phyloP scores from a whole-genome alignment of 2,113 vertebrate genomes.

The Otus sunia region DNA sequence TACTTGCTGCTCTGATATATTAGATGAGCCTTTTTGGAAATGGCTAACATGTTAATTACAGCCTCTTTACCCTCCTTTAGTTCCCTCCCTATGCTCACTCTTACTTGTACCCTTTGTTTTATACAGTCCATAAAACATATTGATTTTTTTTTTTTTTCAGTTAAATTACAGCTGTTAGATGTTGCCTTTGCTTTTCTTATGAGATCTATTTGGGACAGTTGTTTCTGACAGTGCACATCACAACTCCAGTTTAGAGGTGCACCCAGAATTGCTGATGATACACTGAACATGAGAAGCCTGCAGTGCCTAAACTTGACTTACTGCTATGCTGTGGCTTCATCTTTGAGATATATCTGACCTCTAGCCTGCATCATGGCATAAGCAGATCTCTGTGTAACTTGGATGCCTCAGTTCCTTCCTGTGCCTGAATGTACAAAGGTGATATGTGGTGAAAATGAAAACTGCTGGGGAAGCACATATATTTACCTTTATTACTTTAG shows the following conservation, averaged over 20 bases:
- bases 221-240: not conserved
- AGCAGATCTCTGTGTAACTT: not conserved
- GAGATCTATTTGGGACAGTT: not conserved
- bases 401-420: not conserved
- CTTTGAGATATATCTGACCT: not conserved
- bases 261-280: not conserved
- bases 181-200: not conserved
- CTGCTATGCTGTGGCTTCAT: not conserved
- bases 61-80: not conserved
- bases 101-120: not conserved
- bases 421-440: not conserved
- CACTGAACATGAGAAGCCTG: accelerated
- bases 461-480: not conserved
- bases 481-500: not conserved
- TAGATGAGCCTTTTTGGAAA: not conserved
- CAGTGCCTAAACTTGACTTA: not conserved
- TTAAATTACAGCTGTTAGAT: not conserved
- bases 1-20: not conserved
- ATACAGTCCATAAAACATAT: not conserved
- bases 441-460: not conserved
- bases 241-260: not conserved
- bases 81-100: not conserved
- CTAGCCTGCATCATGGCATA: not conserved
- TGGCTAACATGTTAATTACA: not conserved
- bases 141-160: not conserved